Evolutionary conservation across 2,888 invertebrate species (phyloP).

Genomic region (Pandemis heparana): DNA sequence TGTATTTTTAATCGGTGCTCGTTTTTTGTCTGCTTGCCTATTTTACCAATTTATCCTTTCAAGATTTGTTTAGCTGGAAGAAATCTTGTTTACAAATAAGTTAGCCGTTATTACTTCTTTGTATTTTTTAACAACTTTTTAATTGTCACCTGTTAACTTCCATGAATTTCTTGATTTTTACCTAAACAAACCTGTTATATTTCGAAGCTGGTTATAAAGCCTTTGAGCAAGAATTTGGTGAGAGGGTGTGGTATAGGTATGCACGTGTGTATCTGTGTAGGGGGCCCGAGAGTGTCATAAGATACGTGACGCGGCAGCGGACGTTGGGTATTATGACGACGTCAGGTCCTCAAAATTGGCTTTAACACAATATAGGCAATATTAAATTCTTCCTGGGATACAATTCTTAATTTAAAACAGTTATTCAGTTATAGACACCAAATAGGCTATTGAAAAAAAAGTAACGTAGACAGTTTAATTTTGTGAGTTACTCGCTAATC

Average conservation of each 20-base stretch:
- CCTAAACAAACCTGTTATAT: neutral
- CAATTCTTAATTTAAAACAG: neutral
- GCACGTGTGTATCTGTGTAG: neutral
- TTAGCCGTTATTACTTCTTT: too few species aligned
- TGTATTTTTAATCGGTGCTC: too few species aligned
- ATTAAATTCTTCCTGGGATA: neutral
- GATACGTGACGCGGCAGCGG: neutral
- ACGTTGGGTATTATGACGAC: neutral
- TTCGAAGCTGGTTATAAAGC: neutral
- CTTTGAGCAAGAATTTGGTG: neutral
- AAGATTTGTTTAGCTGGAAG: too few species aligned
- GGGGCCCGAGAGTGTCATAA: neutral
- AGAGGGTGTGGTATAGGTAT: neutral
- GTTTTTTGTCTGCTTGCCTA: too few species aligned
- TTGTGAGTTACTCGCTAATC: too few species aligned
- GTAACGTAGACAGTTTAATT: too few species aligned
- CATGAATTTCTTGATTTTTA: too few species aligned
- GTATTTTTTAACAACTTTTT: too few species aligned
- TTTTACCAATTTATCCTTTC: too few species aligned
- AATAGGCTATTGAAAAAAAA: too few species aligned
- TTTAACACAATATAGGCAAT: neutral
- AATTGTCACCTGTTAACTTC: neutral
- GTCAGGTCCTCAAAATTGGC: neutral
- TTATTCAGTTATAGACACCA: too few species aligned
- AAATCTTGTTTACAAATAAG: too few species aligned